Conservation (phyloP, 2,113 vertebrate species). For the Eleginops maclovinus region DNA sequence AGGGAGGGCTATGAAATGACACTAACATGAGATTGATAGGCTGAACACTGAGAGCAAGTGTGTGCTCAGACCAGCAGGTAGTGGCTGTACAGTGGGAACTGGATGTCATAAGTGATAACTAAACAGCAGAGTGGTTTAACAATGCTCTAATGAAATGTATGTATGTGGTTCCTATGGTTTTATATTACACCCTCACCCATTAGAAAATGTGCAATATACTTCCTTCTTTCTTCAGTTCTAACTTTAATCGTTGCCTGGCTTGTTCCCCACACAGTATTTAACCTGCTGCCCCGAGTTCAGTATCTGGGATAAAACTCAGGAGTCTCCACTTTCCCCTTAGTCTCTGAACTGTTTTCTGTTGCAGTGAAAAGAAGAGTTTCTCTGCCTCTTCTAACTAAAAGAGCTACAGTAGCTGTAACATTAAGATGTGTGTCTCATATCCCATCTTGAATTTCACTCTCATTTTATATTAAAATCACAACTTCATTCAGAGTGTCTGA, state of each 20-base stretch:
- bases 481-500: too few relatives aligned
- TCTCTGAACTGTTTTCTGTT: conserved; percentile 35
- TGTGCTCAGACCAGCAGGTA: conserved; percentile 7
- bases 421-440: too few relatives aligned
- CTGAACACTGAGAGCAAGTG: conserved; percentile 3
- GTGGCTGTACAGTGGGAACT: neutral
- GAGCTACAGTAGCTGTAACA: conserved; percentile 22
- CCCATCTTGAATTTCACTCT: too few relatives aligned
- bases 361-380: conserved; percentile 27
- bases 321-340: conserved; percentile 28
- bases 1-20: conserved; percentile 3
- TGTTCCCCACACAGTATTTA: conserved; percentile 48
- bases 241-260: conserved; percentile 11
- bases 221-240: conserved; percentile 18
- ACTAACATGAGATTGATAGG: conserved; percentile 27
- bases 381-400: conserved; percentile 1
- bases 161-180: neutral
- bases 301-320: conserved; percentile 45
- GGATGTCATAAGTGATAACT: conserved; percentile 23
- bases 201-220: conserved; percentile 13
- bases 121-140: conserved; percentile 8
- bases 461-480: conserved; percentile 68
- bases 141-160: neutral
- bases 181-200: neutral
- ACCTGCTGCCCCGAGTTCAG: conserved; percentile 48